A percentile compares a stretch with the other conserved stretches of the same genome.
Conservation (phyloP, 2,888 invertebrate genomes). For the Cosmopolites sordidus region DNA sequence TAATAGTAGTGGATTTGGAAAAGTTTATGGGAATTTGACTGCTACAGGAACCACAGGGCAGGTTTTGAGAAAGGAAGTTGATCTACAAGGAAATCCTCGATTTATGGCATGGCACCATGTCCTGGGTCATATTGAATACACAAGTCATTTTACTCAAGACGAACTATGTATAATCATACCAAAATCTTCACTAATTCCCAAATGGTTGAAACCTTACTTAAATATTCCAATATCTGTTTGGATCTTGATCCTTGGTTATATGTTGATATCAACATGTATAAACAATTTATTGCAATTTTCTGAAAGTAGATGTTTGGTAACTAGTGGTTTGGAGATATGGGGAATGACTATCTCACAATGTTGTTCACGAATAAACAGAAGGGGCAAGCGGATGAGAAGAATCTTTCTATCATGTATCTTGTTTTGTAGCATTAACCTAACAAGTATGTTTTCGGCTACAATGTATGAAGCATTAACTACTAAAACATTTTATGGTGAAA, state of each 20-base stretch:
- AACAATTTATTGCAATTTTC: not conserved
- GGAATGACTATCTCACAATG: not conserved
- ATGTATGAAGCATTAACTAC: constrained; percentile 46
- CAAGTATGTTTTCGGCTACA: constrained; percentile 44
- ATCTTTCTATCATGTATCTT: not conserved
- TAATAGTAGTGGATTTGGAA: not conserved
- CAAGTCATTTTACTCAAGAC: not conserved
- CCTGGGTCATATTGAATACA: not conserved
- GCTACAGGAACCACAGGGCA: not conserved
- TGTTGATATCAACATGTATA: not conserved
- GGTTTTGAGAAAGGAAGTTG: not conserved
- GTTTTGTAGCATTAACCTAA: constrained; percentile 34
- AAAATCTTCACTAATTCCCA: constrained; percentile 45
- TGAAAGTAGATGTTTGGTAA: not conserved
- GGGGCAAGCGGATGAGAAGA: not conserved
- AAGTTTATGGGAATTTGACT: not conserved
- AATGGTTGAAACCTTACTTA: constrained; percentile 43
- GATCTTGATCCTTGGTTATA: not conserved
- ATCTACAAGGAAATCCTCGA: not conserved
- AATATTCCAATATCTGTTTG: not conserved
- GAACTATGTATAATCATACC: constrained; percentile 46
- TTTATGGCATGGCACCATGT: not conserved
- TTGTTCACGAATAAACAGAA: not conserved
- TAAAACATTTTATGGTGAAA: constrained; percentile 47
- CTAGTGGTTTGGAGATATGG: not conserved